Evolutionary conservation across 35 echinoderm and acorn worm genomes (phyloP), one percentile per base, ranked within the genome.

Genomic region (Apostichopus parvimensis): DNA sequence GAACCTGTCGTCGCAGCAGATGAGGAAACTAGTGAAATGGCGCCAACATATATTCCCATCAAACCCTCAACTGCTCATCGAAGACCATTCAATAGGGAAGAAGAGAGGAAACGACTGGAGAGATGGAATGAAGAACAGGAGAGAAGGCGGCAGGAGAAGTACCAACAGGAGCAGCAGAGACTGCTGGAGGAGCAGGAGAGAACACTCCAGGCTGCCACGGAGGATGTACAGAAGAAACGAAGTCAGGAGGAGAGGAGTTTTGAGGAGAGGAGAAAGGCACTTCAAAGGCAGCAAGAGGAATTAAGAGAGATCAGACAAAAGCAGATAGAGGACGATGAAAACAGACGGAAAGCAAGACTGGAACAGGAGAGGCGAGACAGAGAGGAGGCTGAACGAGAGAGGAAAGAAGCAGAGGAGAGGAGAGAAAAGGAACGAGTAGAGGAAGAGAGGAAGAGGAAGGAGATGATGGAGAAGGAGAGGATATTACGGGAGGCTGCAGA

Each of bases 51-150:
- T 54, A 83, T 5, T 10, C 53, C 80, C 17, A 56, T 83, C 53
- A 83, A 83, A 56, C 80, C 80, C 5, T 57, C 53, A 7, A 83
- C 80, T 83, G 80, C 92, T 34, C 73, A 52, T 12, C 78, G 92
- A 21, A 95, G 87, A 80, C 91, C 82, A 8, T 98, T 98, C 61
- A 95, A 98, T 52, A 23, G 95, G 1, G 96, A 95, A 9, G 96
- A 98, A 61, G 96, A 98, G 90, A 92, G 93, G 80, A 95, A 95
- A 81, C 13, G 94, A 23, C 61, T 98, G 10, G 96, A 98, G 72
- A 91, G 85, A 70, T 98, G 96, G 96, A 94, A 98, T 57, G 90
- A 91, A 73, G 96, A 98, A 79, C 96, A 98, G 80, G 96, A 98
- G 24, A 87, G 90, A 34, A 56, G 93, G 57, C 77, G 94, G 66